phyloP scores from a whole-genome alignment of 2,888 invertebrate genomes.

The Synergus japonicus region DNA sequence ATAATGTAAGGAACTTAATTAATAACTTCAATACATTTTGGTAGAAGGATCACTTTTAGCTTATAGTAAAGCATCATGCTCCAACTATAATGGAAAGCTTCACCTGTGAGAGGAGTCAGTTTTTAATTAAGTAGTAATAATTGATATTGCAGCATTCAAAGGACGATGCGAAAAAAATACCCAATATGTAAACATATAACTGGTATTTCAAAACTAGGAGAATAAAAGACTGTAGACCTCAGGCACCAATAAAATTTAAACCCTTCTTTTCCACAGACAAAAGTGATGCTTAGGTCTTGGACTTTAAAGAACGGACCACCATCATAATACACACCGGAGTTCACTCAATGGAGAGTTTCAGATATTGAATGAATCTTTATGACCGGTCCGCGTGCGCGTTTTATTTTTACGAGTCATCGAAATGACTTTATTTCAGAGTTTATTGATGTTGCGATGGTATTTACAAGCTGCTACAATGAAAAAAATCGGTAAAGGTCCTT shows the following conservation, averaged over 20 bases:
- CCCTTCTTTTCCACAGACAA: background rate
- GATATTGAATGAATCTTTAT: constrained; percentile 74
- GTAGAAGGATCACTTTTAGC: too few relatives aligned
- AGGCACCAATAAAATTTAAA: background rate
- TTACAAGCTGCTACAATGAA: constrained; percentile 60
- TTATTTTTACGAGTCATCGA: constrained; percentile 64
- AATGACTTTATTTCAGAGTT: constrained; percentile 73
- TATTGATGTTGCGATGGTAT: constrained; percentile 64
- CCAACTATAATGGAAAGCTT: too few relatives aligned
- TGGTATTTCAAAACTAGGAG: background rate
- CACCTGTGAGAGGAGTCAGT: too few relatives aligned
- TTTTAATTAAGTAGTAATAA: too few relatives aligned
- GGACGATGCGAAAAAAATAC: too few relatives aligned
- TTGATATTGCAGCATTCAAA: too few relatives aligned
- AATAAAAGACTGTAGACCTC: constrained; percentile 21
- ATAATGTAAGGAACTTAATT: too few relatives aligned
- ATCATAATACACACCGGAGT: constrained; percentile 52
- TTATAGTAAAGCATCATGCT: too few relatives aligned
- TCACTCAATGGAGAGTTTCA: constrained; percentile 61
- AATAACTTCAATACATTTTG: too few relatives aligned
- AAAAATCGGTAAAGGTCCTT: constrained; percentile 65
- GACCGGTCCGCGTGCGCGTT: constrained; percentile 62
- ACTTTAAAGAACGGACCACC: constrained; percentile 56
- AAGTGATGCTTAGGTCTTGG: background rate
- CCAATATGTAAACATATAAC: constrained; percentile 1